phyloP scores from a whole-genome alignment of 2,888 invertebrate species.

The Hirtodrosophila alboralis region DNA sequence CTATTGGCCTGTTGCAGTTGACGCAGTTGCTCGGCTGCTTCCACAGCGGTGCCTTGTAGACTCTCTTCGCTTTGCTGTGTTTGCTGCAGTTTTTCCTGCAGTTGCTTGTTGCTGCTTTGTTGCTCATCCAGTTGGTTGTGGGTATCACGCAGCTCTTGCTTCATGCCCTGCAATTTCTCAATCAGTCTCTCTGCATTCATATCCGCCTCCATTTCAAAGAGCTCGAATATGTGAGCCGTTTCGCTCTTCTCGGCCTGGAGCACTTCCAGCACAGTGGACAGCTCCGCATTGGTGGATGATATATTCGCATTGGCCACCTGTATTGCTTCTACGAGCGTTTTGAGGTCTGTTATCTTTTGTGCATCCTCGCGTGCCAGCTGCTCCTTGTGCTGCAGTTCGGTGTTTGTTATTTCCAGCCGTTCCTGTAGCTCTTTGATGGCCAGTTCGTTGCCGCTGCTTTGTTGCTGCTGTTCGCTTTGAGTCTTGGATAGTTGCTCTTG shows the following conservation, averaged over 20 bases:
- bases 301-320: slow-evolving; percentile 77
- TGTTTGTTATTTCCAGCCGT: slow-evolving; percentile 62
- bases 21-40: slow-evolving; percentile 52
- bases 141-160: slow-evolving; percentile 63
- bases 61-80: slow-evolving; percentile 33
- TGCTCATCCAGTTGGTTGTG: slow-evolving; percentile 55
- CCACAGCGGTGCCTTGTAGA: slow-evolving; percentile 44
- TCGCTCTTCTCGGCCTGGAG: slow-evolving; percentile 79
- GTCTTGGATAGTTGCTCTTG: slow-evolving; percentile 44
- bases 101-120: slow-evolving; percentile 35
- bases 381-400: slow-evolving; percentile 67
- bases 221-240: slow-evolving; percentile 78
- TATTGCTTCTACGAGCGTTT: slow-evolving; percentile 70
- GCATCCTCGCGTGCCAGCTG: slow-evolving; percentile 70
- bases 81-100: slow-evolving; percentile 29
- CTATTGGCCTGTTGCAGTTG: slow-evolving; percentile 60
- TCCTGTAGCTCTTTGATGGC: slow-evolving; percentile 65
- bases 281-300: slow-evolving; percentile 74
- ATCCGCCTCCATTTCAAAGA: slow-evolving; percentile 81
- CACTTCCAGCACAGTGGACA: slow-evolving; percentile 67
- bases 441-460: slow-evolving; percentile 53
- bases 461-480: slow-evolving; percentile 48
- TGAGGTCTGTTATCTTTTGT: slow-evolving; percentile 74
- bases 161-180: slow-evolving; percentile 68
- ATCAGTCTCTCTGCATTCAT: slow-evolving; percentile 70